These are phyloP conservation scores for Atopsyche davidsoni DNA, from an alignment of 1,140 invertebrate genomes.

Conservation along the genomic window DNA sequence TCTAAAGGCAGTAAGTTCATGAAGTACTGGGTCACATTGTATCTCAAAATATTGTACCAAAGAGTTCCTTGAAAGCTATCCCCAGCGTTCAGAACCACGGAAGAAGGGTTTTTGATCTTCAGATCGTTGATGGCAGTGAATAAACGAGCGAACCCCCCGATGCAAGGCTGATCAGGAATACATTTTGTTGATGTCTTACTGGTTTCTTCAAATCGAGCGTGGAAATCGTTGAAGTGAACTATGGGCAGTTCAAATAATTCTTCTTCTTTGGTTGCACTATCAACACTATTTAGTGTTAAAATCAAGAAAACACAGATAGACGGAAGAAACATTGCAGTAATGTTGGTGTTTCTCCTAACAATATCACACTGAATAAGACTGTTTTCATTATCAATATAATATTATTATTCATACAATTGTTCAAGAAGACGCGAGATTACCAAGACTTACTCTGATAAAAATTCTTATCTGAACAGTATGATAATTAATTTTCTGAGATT, in stretches of 20 bases:
- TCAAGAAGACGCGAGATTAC: too few relatives aligned
- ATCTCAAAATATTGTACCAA: constrained; percentile 66
- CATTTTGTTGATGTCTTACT: constrained; percentile 52
- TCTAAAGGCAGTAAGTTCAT: constrained; percentile 65
- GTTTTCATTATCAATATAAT: too few relatives aligned
- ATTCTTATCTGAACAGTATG: too few relatives aligned
- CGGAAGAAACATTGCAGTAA: too few relatives aligned
- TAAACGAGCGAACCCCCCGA: constrained; percentile 63
- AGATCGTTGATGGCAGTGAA: constrained; percentile 46
- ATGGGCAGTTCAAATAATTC: constrained; percentile 61
- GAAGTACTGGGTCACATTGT: constrained; percentile 62
- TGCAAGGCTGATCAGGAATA: constrained; percentile 42
- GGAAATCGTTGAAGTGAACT: constrained; percentile 77
- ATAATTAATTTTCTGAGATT: too few relatives aligned
- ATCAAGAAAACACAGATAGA: too few relatives aligned
- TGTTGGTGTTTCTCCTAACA: too few relatives aligned
- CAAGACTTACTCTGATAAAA: too few relatives aligned
- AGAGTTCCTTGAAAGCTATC: constrained; percentile 74
- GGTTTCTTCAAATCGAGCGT: constrained; percentile 65
- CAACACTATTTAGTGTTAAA: too few relatives aligned
- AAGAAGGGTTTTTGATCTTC: constrained; percentile 47
- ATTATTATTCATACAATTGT: too few relatives aligned
- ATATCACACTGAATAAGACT: too few relatives aligned
- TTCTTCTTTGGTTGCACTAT: too few relatives aligned
- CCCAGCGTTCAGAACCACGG: constrained; percentile 65